Conservation (phyloP, 1,140 invertebrate species). For the Formica selysi region DNA sequence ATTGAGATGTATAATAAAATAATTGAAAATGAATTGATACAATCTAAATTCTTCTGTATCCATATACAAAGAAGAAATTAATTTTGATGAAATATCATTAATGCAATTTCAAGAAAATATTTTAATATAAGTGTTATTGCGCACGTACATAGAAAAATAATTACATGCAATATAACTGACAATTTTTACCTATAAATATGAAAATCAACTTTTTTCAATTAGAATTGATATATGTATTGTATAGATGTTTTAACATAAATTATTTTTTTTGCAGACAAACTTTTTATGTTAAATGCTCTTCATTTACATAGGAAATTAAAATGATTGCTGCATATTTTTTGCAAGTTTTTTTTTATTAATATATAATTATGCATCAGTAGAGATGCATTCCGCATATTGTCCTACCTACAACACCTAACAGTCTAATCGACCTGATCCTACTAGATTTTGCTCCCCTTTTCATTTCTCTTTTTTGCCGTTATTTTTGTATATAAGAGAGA, state of each 20-base stretch:
- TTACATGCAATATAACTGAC: not conserved
- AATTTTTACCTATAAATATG: not conserved
- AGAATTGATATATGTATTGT: not conserved
- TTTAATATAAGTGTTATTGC: not conserved
- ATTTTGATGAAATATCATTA: not conserved
- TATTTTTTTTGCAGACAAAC: not conserved
- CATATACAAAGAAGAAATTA: not conserved
- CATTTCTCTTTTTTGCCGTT: conserved; percentile 20
- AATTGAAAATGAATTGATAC: not conserved
- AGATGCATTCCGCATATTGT: not conserved
- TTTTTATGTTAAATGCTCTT: not conserved
- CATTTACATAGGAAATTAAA: not conserved
- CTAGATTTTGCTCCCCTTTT: conserved; percentile 7
- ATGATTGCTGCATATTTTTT: not conserved
- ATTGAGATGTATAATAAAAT: not conserved
- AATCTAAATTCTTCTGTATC: not conserved
- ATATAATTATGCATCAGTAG: conserved; percentile 27
- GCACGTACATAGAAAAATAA: not conserved
- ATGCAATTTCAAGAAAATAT: not conserved
- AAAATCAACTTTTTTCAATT: not conserved
- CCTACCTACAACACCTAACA: not conserved
- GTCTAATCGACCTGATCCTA: not conserved
- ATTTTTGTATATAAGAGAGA: conserved; percentile 52
- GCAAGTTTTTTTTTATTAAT: not conserved
- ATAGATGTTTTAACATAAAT: not conserved